A percentile compares a stretch with the other conserved stretches of the same genome.
Conservation (phyloP, 2,888 invertebrate species). For the Drosophila longiperda region DNA sequence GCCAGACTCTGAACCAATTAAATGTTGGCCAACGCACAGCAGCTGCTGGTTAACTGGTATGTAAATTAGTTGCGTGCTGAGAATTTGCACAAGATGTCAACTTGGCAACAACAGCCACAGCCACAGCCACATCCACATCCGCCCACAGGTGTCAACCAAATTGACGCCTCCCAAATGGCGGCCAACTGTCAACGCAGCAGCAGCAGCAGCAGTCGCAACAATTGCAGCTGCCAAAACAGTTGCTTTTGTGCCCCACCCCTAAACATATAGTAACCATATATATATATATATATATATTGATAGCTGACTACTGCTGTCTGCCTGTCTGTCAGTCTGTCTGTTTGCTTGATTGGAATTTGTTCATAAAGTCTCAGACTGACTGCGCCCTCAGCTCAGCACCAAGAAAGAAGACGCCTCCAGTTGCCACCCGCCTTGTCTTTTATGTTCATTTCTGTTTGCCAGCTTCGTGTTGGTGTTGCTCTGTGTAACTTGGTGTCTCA, state of each 20-base stretch:
- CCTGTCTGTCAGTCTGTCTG: constrained; percentile 14
- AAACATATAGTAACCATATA: constrained; percentile 25
- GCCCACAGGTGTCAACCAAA: constrained; percentile 70
- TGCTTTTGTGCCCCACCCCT: constrained; percentile 36
- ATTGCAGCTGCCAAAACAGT: constrained; percentile 52
- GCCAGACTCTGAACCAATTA: constrained; percentile 66
- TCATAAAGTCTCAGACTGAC: constrained; percentile 47
- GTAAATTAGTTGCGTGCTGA: constrained; percentile 55
- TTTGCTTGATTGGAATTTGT: constrained; percentile 67
- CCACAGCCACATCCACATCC: constrained; percentile 2
- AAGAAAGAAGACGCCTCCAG: constrained; percentile 40
- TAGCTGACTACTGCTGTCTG: constrained; percentile 19
- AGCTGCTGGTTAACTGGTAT: constrained; percentile 45
- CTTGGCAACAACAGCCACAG: neutral
- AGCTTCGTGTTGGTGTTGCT: constrained; percentile 23
- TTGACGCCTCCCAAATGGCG: constrained; percentile 62
- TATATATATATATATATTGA: constrained; percentile 32
- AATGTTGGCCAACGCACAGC: constrained; percentile 70
- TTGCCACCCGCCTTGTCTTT: constrained; percentile 47
- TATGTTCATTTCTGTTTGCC: constrained; percentile 31
- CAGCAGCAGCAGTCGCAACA: constrained; percentile 44
- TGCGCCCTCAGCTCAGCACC: constrained; percentile 40
- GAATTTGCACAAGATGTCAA: constrained; percentile 52
- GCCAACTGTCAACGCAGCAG: constrained; percentile 64
- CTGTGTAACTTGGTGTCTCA: constrained; percentile 12